A percentile compares a stretch with the other conserved stretches of the same genome.
Evolutionary conservation across 2,113 vertebrate genomes (phyloP).

Genomic region (Notothenia rossii): DNA sequence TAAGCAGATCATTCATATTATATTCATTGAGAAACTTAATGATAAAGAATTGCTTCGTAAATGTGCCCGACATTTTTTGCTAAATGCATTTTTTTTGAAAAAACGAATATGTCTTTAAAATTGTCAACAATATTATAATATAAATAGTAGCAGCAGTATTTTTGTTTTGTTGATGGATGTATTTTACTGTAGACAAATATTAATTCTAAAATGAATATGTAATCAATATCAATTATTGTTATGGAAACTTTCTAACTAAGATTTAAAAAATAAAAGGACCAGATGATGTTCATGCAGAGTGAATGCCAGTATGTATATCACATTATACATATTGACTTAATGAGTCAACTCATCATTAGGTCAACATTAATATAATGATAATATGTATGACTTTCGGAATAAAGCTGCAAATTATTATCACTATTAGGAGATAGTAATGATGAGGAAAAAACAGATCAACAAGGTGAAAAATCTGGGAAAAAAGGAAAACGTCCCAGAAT

Average conservation of each 20-base stretch:
- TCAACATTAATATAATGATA: neutral
- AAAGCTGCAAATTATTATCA: slow-evolving; percentile 50
- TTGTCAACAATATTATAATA: neutral
- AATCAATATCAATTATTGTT: neutral
- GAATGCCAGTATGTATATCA: neutral
- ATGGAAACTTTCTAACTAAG: neutral
- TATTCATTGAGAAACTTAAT: neutral
- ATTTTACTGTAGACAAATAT: neutral
- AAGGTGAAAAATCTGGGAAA: slow-evolving; percentile 52
- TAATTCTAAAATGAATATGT: neutral
- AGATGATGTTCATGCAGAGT: neutral
- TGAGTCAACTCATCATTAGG: neutral
- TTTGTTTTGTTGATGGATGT: neutral
- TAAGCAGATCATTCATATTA: slow-evolving; percentile 51
- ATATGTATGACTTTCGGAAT: slow-evolving; percentile 20
- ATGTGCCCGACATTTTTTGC: too few species aligned
- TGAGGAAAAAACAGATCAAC: slow-evolving; percentile 49
- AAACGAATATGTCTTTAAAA: neutral
- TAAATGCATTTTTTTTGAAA: neutral
- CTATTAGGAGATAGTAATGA: slow-evolving; percentile 57
- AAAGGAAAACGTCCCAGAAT: slow-evolving; percentile 58
- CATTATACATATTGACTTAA: too few species aligned
- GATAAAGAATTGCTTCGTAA: neutral
- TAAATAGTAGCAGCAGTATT: neutral
- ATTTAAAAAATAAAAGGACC: neutral